Evolutionary conservation across 2,888 invertebrate species (phyloP).

Genomic region (Agrochola macilenta): DNA sequence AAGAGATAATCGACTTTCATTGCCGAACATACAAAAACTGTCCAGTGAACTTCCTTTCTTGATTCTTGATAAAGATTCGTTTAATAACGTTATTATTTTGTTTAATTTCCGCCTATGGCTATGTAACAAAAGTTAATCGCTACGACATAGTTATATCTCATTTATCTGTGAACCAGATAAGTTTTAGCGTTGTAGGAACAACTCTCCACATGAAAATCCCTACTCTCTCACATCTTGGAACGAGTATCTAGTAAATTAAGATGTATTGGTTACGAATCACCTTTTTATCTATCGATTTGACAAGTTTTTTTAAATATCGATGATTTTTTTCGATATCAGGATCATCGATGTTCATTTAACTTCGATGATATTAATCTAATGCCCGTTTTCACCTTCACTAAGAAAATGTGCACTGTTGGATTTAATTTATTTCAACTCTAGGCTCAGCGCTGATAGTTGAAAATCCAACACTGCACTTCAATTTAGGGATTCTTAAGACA

Average conservation of each 20-base stretch:
- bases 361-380: not conserved
- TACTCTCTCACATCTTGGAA: not conserved
- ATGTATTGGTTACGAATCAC: not conserved
- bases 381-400: no score
- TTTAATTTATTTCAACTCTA: no score
- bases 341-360: not conserved
- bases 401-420: no score
- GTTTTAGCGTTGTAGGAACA: not conserved
- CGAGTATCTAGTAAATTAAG: not conserved
- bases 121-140: not conserved
- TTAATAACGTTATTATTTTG: conserved; percentile 9
- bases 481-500: no score
- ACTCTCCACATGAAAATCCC: not conserved
- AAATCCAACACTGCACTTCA: no score
- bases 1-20: not conserved
- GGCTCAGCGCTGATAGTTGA: no score
- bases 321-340: not conserved
- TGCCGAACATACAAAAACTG: not conserved
- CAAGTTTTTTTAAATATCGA: not conserved
- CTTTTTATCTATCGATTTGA: not conserved
- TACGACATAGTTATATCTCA: conserved; percentile 7
- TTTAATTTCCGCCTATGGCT: not conserved
- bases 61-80: not conserved
- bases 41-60: not conserved
- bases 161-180: conserved; percentile 8